A percentile compares a stretch with the other conserved stretches of the same genome.
Evolutionary conservation across 2,888 invertebrate species (phyloP).

Genomic region (Tetrapedia diversipes): DNA sequence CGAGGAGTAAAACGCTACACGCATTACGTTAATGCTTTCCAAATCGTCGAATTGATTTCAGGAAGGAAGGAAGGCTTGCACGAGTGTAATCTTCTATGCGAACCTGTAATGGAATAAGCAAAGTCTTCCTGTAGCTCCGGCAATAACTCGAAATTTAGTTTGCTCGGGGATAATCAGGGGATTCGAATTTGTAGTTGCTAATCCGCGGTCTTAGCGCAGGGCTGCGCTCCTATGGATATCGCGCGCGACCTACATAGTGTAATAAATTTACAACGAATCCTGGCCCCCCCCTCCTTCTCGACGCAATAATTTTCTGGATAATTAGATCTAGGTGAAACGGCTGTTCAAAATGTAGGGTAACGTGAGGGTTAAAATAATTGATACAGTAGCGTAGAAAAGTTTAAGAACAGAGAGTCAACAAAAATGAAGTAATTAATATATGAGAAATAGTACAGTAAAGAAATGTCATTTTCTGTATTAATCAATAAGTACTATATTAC

Average conservation of each 20-base stretch:
- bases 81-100: neutral
- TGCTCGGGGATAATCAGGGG: constrained; percentile 4
- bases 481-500: too few relatives aligned
- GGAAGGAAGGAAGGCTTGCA: neutral
- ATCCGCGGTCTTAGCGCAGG: constrained; percentile 13
- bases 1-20: too few relatives aligned
- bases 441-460: too few relatives aligned
- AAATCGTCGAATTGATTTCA: neutral
- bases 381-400: too few relatives aligned
- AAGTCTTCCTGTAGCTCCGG: neutral
- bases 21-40: neutral
- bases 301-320: too few relatives aligned
- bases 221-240: too few relatives aligned
- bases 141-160: constrained; percentile 21
- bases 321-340: too few relatives aligned
- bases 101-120: constrained; percentile 7
- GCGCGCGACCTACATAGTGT: neutral
- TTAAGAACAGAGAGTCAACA: too few relatives aligned
- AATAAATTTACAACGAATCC: neutral
- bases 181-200: constrained; percentile 27
- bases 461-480: too few relatives aligned
- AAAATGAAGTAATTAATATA: too few relatives aligned
- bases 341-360: too few relatives aligned
- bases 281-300: neutral
- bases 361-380: too few relatives aligned